phyloP scores from a whole-genome alignment of 2,113 vertebrate genomes.

The Hydropotes inermis region DNA sequence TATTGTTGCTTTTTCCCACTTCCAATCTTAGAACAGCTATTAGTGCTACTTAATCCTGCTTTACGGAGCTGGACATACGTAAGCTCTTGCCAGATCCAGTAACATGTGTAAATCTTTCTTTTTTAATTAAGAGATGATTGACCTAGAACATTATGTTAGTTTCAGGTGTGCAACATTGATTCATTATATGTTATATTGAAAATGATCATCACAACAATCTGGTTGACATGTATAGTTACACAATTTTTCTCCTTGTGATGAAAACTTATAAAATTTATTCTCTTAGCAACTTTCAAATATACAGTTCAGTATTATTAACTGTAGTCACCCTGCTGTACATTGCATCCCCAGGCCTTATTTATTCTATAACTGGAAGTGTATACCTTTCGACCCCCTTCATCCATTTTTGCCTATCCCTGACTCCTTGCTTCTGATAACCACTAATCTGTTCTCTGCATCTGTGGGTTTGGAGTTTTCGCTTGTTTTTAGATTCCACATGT shows the following conservation, averaged over 20 bases:
- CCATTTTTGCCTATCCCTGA: background rate
- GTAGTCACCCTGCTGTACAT: background rate
- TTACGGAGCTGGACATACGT: background rate
- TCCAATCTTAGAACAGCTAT: background rate
- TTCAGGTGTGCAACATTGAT: background rate
- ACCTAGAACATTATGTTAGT: background rate
- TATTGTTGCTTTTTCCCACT: background rate
- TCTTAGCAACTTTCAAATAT: background rate
- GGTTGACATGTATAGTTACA: background rate
- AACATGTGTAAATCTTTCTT: background rate
- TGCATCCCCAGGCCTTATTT: background rate
- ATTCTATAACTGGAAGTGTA: background rate
- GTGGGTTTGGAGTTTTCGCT: background rate
- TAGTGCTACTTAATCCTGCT: background rate
- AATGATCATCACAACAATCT: background rate
- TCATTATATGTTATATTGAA: background rate
- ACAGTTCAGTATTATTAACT: background rate
- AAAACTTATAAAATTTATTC: background rate
- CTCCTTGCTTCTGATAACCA: background rate
- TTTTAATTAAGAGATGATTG: background rate
- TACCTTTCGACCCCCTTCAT: background rate
- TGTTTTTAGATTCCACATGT: background rate
- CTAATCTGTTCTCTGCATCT: background rate
- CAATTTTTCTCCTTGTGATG: background rate
- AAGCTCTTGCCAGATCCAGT: background rate